phyloP scores from a whole-genome alignment of 1,140 invertebrate species.

The Listronotus oregonensis region DNA sequence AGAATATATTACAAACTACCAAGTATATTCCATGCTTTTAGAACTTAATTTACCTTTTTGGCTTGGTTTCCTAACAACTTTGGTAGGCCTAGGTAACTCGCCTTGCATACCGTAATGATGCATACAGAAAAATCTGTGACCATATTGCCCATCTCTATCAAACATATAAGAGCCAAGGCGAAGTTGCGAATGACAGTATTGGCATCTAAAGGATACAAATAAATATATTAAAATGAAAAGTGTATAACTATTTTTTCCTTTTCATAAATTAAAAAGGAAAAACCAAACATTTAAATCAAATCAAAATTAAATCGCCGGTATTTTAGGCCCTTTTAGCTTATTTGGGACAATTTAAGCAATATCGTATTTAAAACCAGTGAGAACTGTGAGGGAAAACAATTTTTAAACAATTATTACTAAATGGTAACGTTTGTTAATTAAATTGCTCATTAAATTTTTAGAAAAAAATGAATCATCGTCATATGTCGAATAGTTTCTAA shows the following conservation, averaged over 20 bases:
- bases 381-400: no score
- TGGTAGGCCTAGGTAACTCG: slow-evolving; percentile 45
- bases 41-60: slow-evolving; percentile 21
- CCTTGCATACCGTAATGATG: slow-evolving; percentile 75
- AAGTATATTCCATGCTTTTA: no score
- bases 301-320: no score
- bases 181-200: slow-evolving; percentile 73
- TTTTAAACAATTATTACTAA: no score
- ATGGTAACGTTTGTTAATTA: no score
- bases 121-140: slow-evolving; percentile 78
- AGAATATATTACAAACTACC: no score
- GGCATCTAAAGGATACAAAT: slow-evolving; percentile 60
- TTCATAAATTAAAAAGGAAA: neutral
- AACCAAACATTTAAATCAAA: slow-evolving; percentile 56
- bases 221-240: neutral
- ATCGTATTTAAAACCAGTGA: no score
- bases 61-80: slow-evolving; percentile 44
- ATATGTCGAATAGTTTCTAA: no score
- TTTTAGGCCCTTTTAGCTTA: no score
- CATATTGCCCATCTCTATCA: slow-evolving; percentile 74
- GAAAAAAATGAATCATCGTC: no score
- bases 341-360: no score
- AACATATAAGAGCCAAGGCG: slow-evolving; percentile 77
- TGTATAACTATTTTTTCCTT: neutral
- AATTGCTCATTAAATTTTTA: no score